A percentile compares a stretch with the other conserved stretches of the same genome.
Conservation (phyloP, 30 jellyfish, hydroid and myxozoan genomes). For the Rhopilema esculentum region DNA sequence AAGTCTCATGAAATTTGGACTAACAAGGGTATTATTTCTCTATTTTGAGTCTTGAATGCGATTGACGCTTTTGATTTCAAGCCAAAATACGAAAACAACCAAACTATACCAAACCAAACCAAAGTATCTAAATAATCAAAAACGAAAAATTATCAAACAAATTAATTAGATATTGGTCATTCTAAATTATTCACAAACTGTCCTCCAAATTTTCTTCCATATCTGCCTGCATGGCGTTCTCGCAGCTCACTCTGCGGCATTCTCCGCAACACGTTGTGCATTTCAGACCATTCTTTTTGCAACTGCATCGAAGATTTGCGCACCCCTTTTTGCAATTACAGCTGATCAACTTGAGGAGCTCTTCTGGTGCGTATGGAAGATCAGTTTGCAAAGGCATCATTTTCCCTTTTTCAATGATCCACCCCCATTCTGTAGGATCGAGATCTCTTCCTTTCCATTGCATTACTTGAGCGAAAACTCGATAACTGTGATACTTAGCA, state of each 20-base stretch:
- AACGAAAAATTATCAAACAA: conserved; percentile 12
- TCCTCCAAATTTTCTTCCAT: background rate
- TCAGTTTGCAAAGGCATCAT: conserved; percentile 59
- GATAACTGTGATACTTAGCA: conserved; percentile 58
- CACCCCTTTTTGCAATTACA: conserved; percentile 71
- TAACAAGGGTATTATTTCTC: conserved; percentile 33
- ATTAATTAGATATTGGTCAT: background rate
- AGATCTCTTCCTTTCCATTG: conserved; percentile 65
- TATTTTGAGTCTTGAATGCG: background rate
- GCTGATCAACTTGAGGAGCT: conserved; percentile 63
- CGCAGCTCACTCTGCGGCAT: conserved; percentile 71
- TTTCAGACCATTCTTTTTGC: conserved; percentile 59
- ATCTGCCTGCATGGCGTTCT: conserved; percentile 62
- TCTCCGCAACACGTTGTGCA: conserved; percentile 71
- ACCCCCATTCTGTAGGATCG: conserved; percentile 66
- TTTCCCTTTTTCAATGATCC: conserved; percentile 43
- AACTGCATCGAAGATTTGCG: conserved; percentile 52
- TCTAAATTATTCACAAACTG: background rate
- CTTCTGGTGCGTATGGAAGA: conserved; percentile 79
- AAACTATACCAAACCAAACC: background rate
- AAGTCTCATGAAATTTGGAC: conserved; percentile 15
- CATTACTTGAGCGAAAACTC: conserved; percentile 61
- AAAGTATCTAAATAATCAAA: background rate
- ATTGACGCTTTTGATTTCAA: conserved; percentile 22
- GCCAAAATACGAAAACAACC: conserved; percentile 28